phyloP scores from a whole-genome alignment of 2,113 vertebrate genomes.

The Gopherus flavomarginatus region DNA sequence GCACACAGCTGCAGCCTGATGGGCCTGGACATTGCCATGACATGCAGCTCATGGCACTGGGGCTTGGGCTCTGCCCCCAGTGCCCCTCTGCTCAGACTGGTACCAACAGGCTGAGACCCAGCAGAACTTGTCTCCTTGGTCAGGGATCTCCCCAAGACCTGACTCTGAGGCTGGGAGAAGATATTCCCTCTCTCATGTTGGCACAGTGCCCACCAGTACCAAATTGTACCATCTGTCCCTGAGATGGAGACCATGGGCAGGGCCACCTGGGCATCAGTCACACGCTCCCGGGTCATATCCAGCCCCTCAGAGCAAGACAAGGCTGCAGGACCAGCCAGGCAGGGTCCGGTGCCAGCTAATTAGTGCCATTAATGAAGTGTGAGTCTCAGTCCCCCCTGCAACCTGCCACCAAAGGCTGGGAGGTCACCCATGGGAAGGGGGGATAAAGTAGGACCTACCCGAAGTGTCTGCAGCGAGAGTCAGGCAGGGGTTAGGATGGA shows the following conservation, averaged over 20 bases:
- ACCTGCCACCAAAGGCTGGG: background rate
- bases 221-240: background rate
- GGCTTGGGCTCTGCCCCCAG: background rate
- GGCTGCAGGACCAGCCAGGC: background rate
- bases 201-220: background rate
- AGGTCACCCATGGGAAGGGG: background rate
- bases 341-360: background rate
- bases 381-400: background rate
- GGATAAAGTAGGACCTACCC: background rate
- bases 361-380: background rate
- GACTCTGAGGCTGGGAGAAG: background rate
- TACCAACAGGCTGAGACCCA: background rate
- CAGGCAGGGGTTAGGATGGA: background rate
- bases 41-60: background rate
- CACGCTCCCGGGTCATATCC: background rate
- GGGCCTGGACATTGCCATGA: no score
- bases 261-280: background rate
- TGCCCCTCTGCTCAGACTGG: background rate
- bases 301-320: no score
- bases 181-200: background rate
- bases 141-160: background rate
- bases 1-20: no score
- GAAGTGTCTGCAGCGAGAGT: background rate
- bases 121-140: background rate
- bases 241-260: background rate